These are phyloP conservation scores for Ischnus inquisitorius DNA, from an alignment of 2,888 invertebrate species.

Conservation along the genomic window DNA sequence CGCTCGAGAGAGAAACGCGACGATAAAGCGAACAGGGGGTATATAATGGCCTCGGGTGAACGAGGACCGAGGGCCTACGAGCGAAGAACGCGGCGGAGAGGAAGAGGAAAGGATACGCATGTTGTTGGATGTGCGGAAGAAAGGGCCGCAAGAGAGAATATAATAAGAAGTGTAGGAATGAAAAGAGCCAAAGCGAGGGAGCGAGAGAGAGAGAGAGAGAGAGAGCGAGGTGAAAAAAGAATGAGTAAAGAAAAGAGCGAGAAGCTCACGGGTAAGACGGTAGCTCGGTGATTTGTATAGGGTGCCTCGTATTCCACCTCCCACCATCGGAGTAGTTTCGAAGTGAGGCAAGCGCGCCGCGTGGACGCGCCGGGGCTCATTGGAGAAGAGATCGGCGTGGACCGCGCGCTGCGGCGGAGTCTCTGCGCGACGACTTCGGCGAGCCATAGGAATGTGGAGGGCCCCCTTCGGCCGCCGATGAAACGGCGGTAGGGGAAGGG, in stretches of 20 bases:
- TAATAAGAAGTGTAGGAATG: slow-evolving; percentile 56
- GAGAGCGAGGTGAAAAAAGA: slow-evolving; percentile 70
- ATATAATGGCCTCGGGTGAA: slow-evolving; percentile 63
- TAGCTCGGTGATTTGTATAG: slow-evolving; percentile 85
- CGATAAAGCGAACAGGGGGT: slow-evolving; percentile 57
- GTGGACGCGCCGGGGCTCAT: slow-evolving; percentile 36
- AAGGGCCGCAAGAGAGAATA: slow-evolving; percentile 35
- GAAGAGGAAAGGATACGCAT: slow-evolving; percentile 7
- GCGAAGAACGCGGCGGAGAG: slow-evolving; percentile 37
- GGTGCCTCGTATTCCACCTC: slow-evolving; percentile 82
- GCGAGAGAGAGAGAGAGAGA: slow-evolving; percentile 41
- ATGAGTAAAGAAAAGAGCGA: slow-evolving; percentile 70
- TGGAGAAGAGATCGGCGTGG: slow-evolving; percentile 82
- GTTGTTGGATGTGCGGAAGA: slow-evolving; percentile 25
- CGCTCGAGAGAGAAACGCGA: slow-evolving; percentile 33
- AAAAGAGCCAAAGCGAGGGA: slow-evolving; percentile 44
- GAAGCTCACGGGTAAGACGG: slow-evolving; percentile 83
- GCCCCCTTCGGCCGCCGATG: slow-evolving; percentile 50
- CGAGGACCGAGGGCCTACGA: slow-evolving; percentile 49
- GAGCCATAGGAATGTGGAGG: slow-evolving; percentile 70
- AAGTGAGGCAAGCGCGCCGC: slow-evolving; percentile 57
- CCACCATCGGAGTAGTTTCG: slow-evolving; percentile 74
- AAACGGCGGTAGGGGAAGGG: slow-evolving; percentile 74
- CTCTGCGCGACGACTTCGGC: slow-evolving; percentile 73
- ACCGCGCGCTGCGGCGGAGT: slow-evolving; percentile 80